A percentile compares a stretch with the other conserved stretches of the same genome.
These are phyloP conservation scores for Haliclona indistincta DNA, from an alignment of 37 sponge, comb jelly and placozoan genomes.

Conservation along the genomic window DNA sequence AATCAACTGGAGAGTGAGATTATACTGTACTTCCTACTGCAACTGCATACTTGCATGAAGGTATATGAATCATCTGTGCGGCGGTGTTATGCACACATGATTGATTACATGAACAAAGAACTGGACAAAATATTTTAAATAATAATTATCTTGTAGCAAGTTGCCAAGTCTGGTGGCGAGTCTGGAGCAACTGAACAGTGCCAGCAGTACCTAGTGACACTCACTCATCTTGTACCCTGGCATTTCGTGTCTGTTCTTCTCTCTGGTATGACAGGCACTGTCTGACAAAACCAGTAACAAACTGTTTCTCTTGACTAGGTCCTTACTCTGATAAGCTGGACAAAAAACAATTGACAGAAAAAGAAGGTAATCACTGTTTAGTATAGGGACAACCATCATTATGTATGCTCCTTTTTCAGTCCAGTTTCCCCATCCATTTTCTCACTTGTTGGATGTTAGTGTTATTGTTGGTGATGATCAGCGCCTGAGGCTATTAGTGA, in stretches of 20 bases:
- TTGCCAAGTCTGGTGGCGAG: constrained; percentile 58
- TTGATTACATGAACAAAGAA: neutral
- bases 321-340: neutral
- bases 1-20: constrained; percentile 65
- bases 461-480: constrained; percentile 72
- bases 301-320: neutral
- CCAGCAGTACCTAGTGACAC: constrained; percentile 64
- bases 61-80: constrained; percentile 20
- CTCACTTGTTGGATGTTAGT: constrained; percentile 69
- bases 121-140: neutral
- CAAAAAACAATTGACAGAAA: neutral
- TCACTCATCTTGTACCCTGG: constrained; percentile 78
- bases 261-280: constrained; percentile 16
- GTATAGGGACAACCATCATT: neutral
- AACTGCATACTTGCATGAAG: constrained; percentile 67
- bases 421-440: constrained; percentile 44
- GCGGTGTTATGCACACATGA: neutral
- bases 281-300: neutral
- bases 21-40: constrained; percentile 62
- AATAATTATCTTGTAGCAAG: constrained; percentile 45
- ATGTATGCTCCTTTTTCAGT: constrained; percentile 15
- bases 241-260: constrained; percentile 53
- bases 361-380: neutral
- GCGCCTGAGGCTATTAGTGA: constrained; percentile 16
- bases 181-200: constrained; percentile 70